phyloP scores from a whole-genome alignment of 2,113 vertebrate species.

The Cryptomyrus ogoouensis region DNA sequence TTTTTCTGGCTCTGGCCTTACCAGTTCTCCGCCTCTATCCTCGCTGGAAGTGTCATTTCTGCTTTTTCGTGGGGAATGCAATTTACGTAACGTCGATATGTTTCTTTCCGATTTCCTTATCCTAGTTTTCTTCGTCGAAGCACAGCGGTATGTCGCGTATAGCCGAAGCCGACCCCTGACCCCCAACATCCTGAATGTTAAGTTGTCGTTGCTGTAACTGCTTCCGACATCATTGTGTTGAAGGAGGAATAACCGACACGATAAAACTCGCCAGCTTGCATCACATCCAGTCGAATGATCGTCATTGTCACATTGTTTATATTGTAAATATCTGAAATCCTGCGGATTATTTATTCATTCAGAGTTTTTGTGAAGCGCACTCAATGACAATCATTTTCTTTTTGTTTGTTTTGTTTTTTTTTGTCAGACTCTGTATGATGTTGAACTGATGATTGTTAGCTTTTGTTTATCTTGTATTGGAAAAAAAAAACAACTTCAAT shows the following conservation, averaged over 20 bases:
- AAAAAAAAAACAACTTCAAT: slow-evolving; percentile 29
- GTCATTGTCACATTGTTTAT: slow-evolving; percentile 44
- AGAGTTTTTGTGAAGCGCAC: slow-evolving; percentile 46
- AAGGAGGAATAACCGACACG: slow-evolving; percentile 28
- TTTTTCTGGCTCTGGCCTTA: slow-evolving; percentile 17
- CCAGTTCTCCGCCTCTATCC: slow-evolving; percentile 34
- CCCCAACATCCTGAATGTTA: slow-evolving; percentile 35
- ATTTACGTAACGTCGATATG: slow-evolving; percentile 36
- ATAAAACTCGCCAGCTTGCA: slow-evolving; percentile 31
- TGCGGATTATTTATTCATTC: slow-evolving; percentile 49
- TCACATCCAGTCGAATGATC: slow-evolving; percentile 36
- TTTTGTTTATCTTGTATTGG: slow-evolving; percentile 52
- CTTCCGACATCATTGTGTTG: slow-evolving; percentile 28
- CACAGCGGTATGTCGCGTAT: slow-evolving; percentile 31
- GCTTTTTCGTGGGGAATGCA: slow-evolving; percentile 43
- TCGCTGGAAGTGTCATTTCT: slow-evolving; percentile 35
- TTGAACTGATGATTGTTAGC: slow-evolving; percentile 47
- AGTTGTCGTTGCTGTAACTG: slow-evolving; percentile 38
- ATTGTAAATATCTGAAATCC: slow-evolving; percentile 47
- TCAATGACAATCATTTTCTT: slow-evolving; percentile 52
- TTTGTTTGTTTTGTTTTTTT: slow-evolving; percentile 40
- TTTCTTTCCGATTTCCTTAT: slow-evolving; percentile 29
- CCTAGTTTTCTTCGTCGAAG: slow-evolving; percentile 24
- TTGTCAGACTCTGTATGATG: slow-evolving; percentile 40
- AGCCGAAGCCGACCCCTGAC: slow-evolving; percentile 33